These are phyloP conservation scores for Agriopis leucophaearia DNA, from an alignment of 2,888 invertebrate species.

Conservation along the genomic window DNA sequence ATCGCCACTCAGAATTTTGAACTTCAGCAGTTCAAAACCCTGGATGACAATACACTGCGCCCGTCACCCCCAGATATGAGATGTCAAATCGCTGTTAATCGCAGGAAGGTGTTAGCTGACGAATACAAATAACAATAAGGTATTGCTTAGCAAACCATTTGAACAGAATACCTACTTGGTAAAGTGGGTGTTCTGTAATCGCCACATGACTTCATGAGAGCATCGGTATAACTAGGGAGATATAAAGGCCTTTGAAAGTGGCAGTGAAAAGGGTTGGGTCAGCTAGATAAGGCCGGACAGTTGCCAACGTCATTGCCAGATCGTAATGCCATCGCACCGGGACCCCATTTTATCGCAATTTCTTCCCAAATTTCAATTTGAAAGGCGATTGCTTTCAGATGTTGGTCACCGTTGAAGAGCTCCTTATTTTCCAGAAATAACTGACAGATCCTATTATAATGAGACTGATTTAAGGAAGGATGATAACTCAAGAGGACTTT, in stretches of 20 bases:
- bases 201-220: conserved; percentile 53
- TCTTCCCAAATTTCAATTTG: conserved; percentile 75
- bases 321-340: conserved; percentile 71
- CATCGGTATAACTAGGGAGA: conserved; percentile 56
- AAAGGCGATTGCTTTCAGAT: conserved; percentile 56
- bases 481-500: conserved; percentile 11
- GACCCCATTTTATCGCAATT: conserved; percentile 72
- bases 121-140: too few relatives aligned
- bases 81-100: too few relatives aligned
- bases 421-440: conserved; percentile 38
- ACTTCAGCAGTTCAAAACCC: too few relatives aligned
- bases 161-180: too few relatives aligned
- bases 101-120: too few relatives aligned
- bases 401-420: conserved; percentile 34
- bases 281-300: conserved; percentile 77
- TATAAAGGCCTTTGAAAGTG: conserved; percentile 58
- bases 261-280: conserved; percentile 82
- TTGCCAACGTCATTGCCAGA: conserved; percentile 76
- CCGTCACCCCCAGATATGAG: too few relatives aligned
- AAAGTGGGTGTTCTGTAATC: conserved; percentile 40
- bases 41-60: too few relatives aligned
- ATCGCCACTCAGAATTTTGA: too few relatives aligned
- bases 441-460: conserved; percentile 2
- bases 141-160: background rate
- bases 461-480: conserved; percentile 4